Evolutionary conservation across 2,113 vertebrate genomes (phyloP).

Genomic region (Chelonoidis abingdonii): DNA sequence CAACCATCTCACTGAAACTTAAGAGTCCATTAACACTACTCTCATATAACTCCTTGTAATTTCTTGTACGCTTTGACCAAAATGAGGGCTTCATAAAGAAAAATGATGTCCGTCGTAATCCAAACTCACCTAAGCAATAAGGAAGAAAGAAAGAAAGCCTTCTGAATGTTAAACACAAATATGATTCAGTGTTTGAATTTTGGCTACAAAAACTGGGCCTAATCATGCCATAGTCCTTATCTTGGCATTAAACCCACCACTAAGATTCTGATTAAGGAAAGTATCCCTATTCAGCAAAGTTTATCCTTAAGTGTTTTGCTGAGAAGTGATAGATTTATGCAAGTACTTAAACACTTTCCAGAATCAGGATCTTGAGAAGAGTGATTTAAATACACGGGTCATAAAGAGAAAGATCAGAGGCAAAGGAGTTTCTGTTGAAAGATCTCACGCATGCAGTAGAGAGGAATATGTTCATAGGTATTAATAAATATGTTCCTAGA

Average conservation of each 20-base stretch:
- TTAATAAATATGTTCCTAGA: not conserved
- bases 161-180: not conserved
- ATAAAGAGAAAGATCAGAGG: not conserved
- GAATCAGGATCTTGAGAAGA: not conserved
- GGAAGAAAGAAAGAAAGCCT: not conserved
- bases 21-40: slow-evolving; percentile 82
- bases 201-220: not conserved
- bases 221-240: not conserved
- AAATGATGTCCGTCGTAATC: slow-evolving; percentile 84
- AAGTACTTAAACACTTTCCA: not conserved
- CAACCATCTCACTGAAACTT: slow-evolving; percentile 83
- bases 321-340: not conserved
- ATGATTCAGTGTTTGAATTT: not conserved
- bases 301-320: not conserved
- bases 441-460: not conserved
- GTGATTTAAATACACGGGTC: rapidly evolving
- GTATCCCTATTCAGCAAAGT: not conserved
- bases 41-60: slow-evolving; percentile 91
- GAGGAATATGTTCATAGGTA: not conserved
- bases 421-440: not conserved
- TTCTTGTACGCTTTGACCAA: slow-evolving; percentile 90
- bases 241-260: rapidly evolving
- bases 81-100: slow-evolving; percentile 96
- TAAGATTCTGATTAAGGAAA: not conserved
- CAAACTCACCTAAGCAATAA: slow-evolving; percentile 87